Conservation (phyloP, 1,140 invertebrate species). For the Eurosta solidaginis region DNA sequence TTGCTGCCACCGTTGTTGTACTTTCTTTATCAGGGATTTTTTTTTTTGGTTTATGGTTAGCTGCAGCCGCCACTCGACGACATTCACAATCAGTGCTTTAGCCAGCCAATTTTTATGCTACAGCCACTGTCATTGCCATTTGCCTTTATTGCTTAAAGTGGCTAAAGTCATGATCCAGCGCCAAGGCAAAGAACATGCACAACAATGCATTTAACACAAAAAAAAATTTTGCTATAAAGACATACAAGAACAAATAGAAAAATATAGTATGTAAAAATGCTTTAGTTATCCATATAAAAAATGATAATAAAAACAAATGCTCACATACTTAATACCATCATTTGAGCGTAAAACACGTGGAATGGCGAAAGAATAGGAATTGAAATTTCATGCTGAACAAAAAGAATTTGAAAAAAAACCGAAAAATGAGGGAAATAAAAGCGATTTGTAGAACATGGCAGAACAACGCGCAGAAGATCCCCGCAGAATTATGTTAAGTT, state of each 20-base stretch:
- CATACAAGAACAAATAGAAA: not conserved
- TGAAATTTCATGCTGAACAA: not conserved
- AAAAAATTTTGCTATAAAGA: not conserved
- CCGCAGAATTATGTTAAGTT: constrained; percentile 4
- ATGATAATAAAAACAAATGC: not conserved
- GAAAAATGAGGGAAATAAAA: constrained; percentile 7
- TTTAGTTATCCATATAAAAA: not conserved
- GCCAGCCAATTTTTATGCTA: too few species aligned
- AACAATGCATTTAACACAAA: not conserved
- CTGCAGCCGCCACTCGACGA: too few species aligned
- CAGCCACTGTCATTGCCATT: constrained; percentile 17
- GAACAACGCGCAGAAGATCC: constrained; percentile 22
- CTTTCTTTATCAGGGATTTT: not conserved
- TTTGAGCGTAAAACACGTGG: not conserved
- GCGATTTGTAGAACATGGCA: constrained; percentile 22
- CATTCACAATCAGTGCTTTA: not conserved
- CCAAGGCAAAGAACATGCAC: not conserved
- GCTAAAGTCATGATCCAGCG: constrained; percentile 14
- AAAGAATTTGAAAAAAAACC: not conserved
- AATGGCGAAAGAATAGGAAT: not conserved
- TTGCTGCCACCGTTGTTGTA: not conserved
- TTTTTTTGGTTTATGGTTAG: not conserved
- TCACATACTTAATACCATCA: not conserved
- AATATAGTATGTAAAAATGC: too few species aligned
- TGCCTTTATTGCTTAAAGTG: constrained; percentile 26